These are phyloP conservation scores for Doris montereyensis DNA, from an alignment of 2,888 invertebrate species.

Conservation along the genomic window DNA sequence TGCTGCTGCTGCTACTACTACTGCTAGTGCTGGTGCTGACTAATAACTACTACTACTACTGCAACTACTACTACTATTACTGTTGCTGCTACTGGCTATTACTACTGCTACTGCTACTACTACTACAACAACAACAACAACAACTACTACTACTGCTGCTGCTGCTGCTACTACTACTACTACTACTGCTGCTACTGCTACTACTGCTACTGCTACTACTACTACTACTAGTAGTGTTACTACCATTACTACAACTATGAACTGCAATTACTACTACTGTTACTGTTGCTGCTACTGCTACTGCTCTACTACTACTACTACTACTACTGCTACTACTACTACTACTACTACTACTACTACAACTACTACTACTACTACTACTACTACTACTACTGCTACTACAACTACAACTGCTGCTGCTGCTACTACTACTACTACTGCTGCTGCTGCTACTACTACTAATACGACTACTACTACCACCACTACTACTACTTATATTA, in stretches of 20 bases:
- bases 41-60: background rate
- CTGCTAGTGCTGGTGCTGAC: background rate
- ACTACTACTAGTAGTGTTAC: background rate
- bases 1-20: background rate
- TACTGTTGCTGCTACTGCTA: background rate
- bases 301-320: background rate
- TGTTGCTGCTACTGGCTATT: background rate
- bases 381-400: background rate
- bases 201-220: background rate
- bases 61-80: background rate
- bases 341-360: background rate
- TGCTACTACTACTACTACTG: background rate
- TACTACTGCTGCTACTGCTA: background rate
- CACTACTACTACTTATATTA: background rate
- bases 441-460: background rate
- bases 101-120: background rate
- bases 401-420: background rate
- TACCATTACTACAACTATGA: background rate
- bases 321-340: background rate
- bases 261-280: background rate
- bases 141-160: background rate
- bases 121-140: background rate
- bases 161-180: background rate
- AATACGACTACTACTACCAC: background rate
- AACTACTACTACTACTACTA: background rate